Percentiles rank a stretch among this genome's conserved stretches.
Conservation (phyloP, 2,888 invertebrate species). For the Nysson spinosus region DNA sequence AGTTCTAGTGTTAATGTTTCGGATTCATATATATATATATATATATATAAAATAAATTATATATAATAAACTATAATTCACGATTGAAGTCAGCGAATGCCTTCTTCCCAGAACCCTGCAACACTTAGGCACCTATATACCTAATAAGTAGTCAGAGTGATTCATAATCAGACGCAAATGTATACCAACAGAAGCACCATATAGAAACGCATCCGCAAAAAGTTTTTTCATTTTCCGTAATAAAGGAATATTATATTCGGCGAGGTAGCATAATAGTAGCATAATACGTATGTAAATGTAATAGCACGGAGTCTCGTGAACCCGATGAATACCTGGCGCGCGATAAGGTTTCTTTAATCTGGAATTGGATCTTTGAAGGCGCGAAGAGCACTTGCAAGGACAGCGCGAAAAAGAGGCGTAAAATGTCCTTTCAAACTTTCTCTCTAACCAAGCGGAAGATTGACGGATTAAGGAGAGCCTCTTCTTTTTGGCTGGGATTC, state of each 20-base stretch:
- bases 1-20: no score
- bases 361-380: slow-evolving; percentile 57
- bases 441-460: slow-evolving; percentile 45
- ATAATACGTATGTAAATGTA: slow-evolving; percentile 59
- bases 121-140: no score
- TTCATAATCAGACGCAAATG: no score
- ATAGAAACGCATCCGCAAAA: no score
- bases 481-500: slow-evolving; percentile 20
- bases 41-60: no score
- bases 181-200: no score
- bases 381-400: slow-evolving; percentile 16
- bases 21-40: no score
- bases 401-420: slow-evolving; percentile 16
- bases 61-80: no score
- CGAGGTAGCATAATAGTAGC: slow-evolving; percentile 1
- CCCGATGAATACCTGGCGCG: slow-evolving; percentile 62
- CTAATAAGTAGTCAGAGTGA: no score
- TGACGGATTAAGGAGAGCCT: slow-evolving; percentile 42
- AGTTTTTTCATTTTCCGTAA: slow-evolving; percentile 23
- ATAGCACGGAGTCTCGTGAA: slow-evolving; percentile 58
- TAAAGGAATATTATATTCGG: background rate
- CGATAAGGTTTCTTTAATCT: slow-evolving; percentile 74
- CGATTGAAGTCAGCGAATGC: no score
- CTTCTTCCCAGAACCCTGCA: no score
- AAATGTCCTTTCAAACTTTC: slow-evolving; percentile 51